phyloP scores from a whole-genome alignment of 2,888 invertebrate genomes.

The Erynnis tages region DNA sequence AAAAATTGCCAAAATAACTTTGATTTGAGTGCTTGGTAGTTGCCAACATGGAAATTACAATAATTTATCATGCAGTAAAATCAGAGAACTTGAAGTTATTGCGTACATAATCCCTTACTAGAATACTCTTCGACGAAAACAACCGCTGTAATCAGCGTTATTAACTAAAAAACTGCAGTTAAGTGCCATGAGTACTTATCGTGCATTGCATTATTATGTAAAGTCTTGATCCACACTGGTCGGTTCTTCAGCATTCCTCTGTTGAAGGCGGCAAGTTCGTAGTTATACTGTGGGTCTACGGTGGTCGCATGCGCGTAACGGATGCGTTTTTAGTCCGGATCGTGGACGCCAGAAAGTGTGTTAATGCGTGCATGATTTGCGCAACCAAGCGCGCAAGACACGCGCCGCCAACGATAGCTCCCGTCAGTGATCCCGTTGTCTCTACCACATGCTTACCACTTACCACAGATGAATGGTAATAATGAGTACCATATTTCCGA shows the following conservation, averaged over 20 bases:
- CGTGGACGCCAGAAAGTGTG: conserved; percentile 69
- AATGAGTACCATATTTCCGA: no score
- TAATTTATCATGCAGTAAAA: neutral
- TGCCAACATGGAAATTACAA: neutral
- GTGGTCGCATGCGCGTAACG: conserved; percentile 50
- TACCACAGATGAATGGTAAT: no score
- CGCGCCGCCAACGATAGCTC: conserved; percentile 51
- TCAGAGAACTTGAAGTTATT: neutral
- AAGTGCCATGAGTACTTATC: conserved; percentile 16
- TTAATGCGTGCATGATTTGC: conserved; percentile 53
- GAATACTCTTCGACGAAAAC: neutral
- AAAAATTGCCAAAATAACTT: neutral
- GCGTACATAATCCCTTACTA: neutral
- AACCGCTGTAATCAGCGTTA: conserved; percentile 1
- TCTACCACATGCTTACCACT: conserved; percentile 18
- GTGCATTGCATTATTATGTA: conserved; percentile 15
- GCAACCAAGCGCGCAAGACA: conserved; percentile 64
- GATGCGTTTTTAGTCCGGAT: conserved; percentile 68
- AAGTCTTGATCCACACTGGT: conserved; percentile 18
- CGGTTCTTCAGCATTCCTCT: conserved; percentile 16
- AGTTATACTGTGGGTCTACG: conserved; percentile 20
- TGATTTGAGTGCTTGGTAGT: neutral
- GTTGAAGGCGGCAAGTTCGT: conserved; percentile 10
- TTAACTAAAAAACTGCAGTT: conserved; percentile 10
- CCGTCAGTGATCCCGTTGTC: conserved; percentile 58